These are phyloP conservation scores for Tenebrosternarchus preto DNA, from an alignment of 2,113 vertebrate genomes.

Conservation along the genomic window DNA sequence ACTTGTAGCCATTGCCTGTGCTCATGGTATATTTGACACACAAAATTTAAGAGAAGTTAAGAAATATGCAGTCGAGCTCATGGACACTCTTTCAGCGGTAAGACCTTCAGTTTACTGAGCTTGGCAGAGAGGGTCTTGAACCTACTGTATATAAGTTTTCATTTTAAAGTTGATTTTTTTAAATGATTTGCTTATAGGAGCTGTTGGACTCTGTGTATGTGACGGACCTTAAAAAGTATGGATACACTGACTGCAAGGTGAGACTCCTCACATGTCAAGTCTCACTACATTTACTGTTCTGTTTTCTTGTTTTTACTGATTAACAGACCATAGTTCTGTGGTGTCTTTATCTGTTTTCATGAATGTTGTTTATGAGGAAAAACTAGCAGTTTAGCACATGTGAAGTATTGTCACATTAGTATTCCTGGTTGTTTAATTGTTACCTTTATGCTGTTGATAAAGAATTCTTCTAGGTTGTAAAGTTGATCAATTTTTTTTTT, in stretches of 20 bases:
- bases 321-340: background rate
- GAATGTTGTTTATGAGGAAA: too few relatives aligned
- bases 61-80: accelerated
- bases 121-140: background rate
- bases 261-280: background rate
- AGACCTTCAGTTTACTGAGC: background rate
- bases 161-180: background rate
- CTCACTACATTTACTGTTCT: background rate
- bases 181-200: background rate
- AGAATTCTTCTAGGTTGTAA: background rate
- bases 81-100: background rate
- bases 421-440: background rate
- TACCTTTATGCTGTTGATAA: background rate
- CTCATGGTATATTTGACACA: accelerated
- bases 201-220: background rate
- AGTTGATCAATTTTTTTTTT: background rate
- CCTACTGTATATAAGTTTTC: background rate
- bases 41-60: background rate
- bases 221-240: background rate
- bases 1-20: background rate
- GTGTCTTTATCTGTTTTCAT: too few relatives aligned
- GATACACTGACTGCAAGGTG: background rate
- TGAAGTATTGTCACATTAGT: background rate
- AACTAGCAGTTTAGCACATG: background rate
- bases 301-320: too few relatives aligned